Evolutionary conservation across 2,888 invertebrate species (phyloP).

Genomic region (Caenorhabditis sp.): DNA sequence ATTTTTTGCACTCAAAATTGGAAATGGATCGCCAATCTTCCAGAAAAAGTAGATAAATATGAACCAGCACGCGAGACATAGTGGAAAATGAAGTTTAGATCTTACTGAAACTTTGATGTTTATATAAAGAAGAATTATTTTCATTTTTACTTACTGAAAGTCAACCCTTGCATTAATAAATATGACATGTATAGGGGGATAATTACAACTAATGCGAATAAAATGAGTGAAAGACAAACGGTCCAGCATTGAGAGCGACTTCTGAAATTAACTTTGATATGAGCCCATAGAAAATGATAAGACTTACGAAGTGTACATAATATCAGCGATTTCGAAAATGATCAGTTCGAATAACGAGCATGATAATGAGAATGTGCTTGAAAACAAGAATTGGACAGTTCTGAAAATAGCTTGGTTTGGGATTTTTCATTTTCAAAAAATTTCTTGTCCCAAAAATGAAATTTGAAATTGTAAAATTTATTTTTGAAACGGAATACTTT

Average conservation of each 20-base stretch:
- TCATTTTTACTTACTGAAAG: constrained; percentile 49
- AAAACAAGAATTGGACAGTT: constrained; percentile 92
- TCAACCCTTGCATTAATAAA: constrained; percentile 44
- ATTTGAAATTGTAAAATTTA: too few species aligned
- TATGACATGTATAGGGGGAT: constrained; percentile 95
- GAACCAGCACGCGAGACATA: constrained; percentile 86
- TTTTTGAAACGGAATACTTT: too few species aligned
- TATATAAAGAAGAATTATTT: too few species aligned
- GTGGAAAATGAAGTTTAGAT: constrained; percentile 78
- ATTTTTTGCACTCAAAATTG: constrained; percentile 92
- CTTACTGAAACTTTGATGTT: too few species aligned
- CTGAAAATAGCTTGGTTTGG: too few species aligned
- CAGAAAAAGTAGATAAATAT: constrained; percentile 94
- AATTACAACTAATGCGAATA: constrained; percentile 92
- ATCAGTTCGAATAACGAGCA: constrained; percentile 99
- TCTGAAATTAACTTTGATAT: constrained; percentile 74
- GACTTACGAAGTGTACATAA: constrained; percentile 84
- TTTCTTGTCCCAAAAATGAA: too few species aligned
- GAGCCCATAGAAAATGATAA: background rate
- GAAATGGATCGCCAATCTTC: constrained; percentile 99
- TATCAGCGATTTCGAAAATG: constrained; percentile 96
- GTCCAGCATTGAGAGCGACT: constrained; percentile 95
- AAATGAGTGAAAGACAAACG: constrained; percentile 85
- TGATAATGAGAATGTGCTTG: constrained; percentile 91
- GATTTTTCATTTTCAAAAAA: too few species aligned